Evolutionary conservation across 2,113 vertebrate species (phyloP).

Genomic region (Gracilinanus agilis): DNA sequence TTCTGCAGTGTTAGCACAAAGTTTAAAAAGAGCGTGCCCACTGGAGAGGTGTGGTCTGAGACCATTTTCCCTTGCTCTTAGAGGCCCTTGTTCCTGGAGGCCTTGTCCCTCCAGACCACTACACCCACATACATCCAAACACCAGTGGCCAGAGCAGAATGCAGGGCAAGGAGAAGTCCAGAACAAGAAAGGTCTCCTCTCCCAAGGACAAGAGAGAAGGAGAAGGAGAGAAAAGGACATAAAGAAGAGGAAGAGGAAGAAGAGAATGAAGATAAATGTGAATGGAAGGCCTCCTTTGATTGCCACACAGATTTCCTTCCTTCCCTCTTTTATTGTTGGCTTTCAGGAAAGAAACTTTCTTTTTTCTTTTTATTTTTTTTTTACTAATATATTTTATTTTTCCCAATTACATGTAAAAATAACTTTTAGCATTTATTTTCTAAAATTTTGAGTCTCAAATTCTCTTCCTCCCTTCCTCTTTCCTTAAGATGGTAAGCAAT

Average conservation of each 20-base stretch:
- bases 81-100: constrained; percentile 32
- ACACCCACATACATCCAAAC: constrained; percentile 21
- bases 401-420: no score
- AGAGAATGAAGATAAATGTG: not conserved
- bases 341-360: not conserved
- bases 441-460: no score
- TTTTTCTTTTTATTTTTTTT: no score
- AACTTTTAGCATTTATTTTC: no score
- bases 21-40: constrained; percentile 51
- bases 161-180: constrained; percentile 24
- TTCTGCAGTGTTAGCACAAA: constrained; percentile 47
- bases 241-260: not conserved
- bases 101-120: constrained; percentile 46
- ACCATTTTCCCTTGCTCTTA: constrained; percentile 40
- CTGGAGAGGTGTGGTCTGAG: constrained; percentile 26
- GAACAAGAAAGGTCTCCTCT: not conserved
- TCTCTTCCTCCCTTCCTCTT: no score
- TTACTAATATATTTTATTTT: no score
- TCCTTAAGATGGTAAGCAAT: no score
- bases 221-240: not conserved
- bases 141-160: constrained; percentile 42
- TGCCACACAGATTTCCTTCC: not conserved
- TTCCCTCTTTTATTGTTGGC: no score
- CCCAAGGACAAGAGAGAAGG: not conserved
- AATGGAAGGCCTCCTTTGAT: not conserved